These are phyloP conservation scores for Daboia siamensis DNA, from an alignment of 2,113 vertebrate genomes.

Conservation along the genomic window DNA sequence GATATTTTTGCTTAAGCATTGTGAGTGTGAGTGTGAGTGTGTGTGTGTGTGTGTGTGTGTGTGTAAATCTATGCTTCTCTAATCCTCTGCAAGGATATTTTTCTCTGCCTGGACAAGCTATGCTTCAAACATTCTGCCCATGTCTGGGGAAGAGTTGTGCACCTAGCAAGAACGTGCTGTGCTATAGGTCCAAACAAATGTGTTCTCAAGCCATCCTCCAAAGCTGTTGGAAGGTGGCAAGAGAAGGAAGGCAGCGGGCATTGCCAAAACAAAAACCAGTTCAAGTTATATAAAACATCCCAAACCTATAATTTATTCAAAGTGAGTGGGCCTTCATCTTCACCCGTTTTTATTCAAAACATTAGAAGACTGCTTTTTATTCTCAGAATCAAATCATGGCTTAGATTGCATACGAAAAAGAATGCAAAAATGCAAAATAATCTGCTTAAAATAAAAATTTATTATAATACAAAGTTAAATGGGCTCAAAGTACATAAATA, in stretches of 20 bases:
- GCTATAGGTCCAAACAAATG: neutral
- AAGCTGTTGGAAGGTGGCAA: neutral
- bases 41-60: neutral
- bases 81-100: neutral
- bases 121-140: neutral
- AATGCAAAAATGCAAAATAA: constrained; percentile 70
- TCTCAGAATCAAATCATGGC: neutral
- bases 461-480: constrained; percentile 77
- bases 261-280: neutral
- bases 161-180: neutral
- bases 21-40: neutral
- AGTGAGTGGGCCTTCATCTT: neutral
- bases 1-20: neutral
- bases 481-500: constrained; percentile 77
- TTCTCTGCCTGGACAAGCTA: neutral
- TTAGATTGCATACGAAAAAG: constrained; percentile 1
- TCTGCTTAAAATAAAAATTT: constrained; percentile 78
- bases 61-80: neutral
- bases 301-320: neutral
- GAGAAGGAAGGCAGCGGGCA: neutral
- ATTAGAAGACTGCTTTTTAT: neutral
- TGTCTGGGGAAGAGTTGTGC: neutral
- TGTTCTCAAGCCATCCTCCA: neutral
- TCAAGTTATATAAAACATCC: neutral
- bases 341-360: neutral